These are phyloP conservation scores for Mesocricetus auratus DNA, from an alignment of 2,113 vertebrate species.

Conservation along the genomic window DNA sequence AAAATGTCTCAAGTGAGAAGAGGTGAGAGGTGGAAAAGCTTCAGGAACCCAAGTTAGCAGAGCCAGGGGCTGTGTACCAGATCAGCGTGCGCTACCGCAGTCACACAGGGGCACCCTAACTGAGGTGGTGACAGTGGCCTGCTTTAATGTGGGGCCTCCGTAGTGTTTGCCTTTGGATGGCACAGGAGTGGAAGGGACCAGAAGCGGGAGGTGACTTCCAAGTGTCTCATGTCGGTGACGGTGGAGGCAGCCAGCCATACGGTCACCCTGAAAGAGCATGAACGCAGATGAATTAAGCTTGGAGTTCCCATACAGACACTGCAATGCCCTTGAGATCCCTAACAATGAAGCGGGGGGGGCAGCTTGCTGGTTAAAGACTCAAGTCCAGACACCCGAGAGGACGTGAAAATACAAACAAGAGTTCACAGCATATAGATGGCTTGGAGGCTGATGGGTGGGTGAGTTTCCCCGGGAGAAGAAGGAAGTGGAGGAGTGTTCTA, in stretches of 20 bases:
- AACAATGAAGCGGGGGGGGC: neutral
- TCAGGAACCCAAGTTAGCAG: neutral
- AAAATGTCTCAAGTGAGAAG: neutral
- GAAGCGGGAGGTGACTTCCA: neutral
- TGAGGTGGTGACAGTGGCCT: neutral
- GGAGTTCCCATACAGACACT: neutral
- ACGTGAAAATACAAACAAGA: neutral
- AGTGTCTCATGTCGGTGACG: neutral
- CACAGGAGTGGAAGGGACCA: neutral
- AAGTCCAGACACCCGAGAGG: neutral
- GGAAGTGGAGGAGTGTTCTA: neutral
- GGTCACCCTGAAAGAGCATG: neutral
- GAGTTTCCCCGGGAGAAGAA: neutral
- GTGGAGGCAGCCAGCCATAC: neutral
- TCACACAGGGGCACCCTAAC: neutral
- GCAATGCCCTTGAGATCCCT: neutral
- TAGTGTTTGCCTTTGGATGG: neutral
- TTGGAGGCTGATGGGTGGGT: neutral
- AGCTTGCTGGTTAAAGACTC: neutral
- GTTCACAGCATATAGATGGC: neutral
- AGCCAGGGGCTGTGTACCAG: neutral
- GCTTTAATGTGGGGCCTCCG: neutral
- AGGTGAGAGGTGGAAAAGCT: neutral
- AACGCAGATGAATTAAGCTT: neutral
- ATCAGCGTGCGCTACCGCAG: neutral